Evolutionary conservation across 1,140 invertebrate species (phyloP).

Genomic region (Drosophila prosaltans): DNA sequence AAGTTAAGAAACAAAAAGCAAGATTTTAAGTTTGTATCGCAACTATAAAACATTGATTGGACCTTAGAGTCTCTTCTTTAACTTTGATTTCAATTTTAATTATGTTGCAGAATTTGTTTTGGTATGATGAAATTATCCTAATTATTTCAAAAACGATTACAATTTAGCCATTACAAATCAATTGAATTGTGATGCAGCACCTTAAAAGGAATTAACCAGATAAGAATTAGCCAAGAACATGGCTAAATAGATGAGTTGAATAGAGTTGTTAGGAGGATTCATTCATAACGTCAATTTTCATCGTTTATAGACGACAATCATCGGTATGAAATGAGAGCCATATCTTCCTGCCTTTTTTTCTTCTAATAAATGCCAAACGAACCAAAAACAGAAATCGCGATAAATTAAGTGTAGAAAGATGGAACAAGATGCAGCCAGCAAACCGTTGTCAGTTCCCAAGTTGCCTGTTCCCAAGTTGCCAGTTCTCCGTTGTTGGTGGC

Average conservation of each 20-base stretch:
- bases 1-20: no score
- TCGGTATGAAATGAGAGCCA: neutral
- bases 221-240: slow-evolving; percentile 8
- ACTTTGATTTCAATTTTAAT: no score
- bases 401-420: slow-evolving; percentile 3
- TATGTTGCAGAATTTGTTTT: no score
- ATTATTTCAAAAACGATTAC: neutral
- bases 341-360: neutral
- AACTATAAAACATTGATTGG: no score
- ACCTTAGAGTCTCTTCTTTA: no score
- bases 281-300: neutral
- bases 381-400: slow-evolving; percentile 1
- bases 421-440: no score
- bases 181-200: neutral
- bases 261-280: slow-evolving; percentile 9
- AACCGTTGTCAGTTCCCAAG: neutral
- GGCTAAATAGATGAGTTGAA: neutral
- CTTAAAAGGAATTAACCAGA: slow-evolving; percentile 3
- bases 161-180: neutral
- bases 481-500: neutral
- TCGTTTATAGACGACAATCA: no score
- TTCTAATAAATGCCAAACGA: neutral
- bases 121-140: no score
- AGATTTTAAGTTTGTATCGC: no score
- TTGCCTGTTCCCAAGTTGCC: neutral